A percentile compares a stretch with the other conserved stretches of the same genome.
Evolutionary conservation across 53 echinoderm and acorn worm genomes (phyloP).

Genomic region (Henricia sp.): DNA sequence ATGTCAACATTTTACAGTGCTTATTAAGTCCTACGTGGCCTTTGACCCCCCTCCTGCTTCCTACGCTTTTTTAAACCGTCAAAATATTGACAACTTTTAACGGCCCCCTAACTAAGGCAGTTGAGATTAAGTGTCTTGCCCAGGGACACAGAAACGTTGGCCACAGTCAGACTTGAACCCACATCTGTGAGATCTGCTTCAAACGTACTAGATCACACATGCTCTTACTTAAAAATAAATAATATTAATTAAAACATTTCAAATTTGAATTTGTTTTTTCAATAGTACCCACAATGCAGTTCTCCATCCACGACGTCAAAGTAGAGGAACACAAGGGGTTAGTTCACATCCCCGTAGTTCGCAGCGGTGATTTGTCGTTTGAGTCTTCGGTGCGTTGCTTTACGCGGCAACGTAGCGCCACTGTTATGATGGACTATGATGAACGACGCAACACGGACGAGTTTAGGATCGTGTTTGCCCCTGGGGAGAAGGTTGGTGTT

Average conservation of each 20-base stretch:
- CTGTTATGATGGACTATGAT: constrained; percentile 99
- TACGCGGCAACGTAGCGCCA: constrained; percentile 91
- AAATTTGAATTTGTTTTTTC: background rate
- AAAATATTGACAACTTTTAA: no score
- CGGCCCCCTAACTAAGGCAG: background rate
- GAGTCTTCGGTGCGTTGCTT: constrained; percentile 94
- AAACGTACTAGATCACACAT: no score
- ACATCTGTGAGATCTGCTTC: no score
- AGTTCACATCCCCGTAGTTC: constrained; percentile 87
- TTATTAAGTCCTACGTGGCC: no score
- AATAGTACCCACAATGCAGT: constrained; percentile 99
- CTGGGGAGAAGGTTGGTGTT: constrained; percentile 91
- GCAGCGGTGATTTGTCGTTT: constrained; percentile 91
- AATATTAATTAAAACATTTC: background rate
- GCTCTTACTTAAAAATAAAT: no score
- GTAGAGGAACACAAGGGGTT: constrained; percentile 86
- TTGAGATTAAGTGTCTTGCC: no score
- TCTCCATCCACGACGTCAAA: constrained; percentile 72
- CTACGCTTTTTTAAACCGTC: no score
- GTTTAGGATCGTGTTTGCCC: constrained; percentile 87
- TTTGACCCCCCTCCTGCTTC: no score
- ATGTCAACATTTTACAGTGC: no score
- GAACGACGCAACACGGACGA: constrained; percentile 92
- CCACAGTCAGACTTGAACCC: no score
- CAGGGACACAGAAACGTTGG: no score